Evolutionary conservation across 1,140 invertebrate genomes (phyloP), one percentile per base, ranked within the genome.

Genomic region (Megalopta genalis): DNA sequence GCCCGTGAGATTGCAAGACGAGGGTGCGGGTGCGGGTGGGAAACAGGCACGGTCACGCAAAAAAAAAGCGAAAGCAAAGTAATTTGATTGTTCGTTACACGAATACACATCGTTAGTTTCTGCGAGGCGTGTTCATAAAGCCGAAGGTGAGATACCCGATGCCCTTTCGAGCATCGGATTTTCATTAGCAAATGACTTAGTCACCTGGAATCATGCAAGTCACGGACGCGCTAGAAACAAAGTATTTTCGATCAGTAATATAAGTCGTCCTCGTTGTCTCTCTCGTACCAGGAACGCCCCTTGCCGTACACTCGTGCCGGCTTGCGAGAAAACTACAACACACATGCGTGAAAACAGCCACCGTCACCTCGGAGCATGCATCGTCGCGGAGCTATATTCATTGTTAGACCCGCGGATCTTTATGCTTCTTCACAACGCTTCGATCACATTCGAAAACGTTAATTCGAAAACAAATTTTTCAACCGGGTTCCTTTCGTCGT

Each of bases 221-320:
- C 88, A 87, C 69, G 83, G 89, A 86, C 85, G 88, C 84, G 82
- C 84, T 90, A 90, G 87, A 90, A 89, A 89, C 82, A 89, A 89
- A 90, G 84, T 90, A 89, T 88, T 89, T 88, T 88, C 87, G 88
- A 86, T 92, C 88, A 91, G 87, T 91, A 91, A 92, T 91, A 93
- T 87, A 91, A 91, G 90, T 90, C 84, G 89, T 92, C 89, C 87
- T 90, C 87, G 77, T 92, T 87, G 81, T 87, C 83, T 87, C 85
- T 86, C 73, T 81, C 85, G 80, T 87, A 88, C 86, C 84, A 82
- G 78, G 75, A 86, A 85, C 88, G 88, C 78, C 88, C 82, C 80
- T 88, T 89, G 88, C 57, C 88, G 87, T 83, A 88, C 77, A 84
- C 80, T 88, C 84, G 88, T 77, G 81, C 84, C 73, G 87, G 73